phyloP scores from a whole-genome alignment of 2,797 vertebrate species.

The Sebastes hubbsi region DNA sequence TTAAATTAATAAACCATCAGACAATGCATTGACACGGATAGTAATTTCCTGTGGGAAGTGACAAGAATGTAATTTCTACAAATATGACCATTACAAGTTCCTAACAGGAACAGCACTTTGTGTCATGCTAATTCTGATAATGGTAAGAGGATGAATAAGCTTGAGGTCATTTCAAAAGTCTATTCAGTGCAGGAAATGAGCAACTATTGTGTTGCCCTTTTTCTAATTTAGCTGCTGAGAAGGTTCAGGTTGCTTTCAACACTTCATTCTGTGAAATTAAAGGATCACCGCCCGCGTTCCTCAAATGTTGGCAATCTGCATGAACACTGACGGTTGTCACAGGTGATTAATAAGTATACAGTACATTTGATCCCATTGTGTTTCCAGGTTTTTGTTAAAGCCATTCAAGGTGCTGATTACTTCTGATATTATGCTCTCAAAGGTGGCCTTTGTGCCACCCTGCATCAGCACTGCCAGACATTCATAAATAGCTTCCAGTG shows the following conservation, averaged over 20 bases:
- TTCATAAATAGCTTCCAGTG: constrained; percentile 86
- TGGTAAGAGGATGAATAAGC: constrained; percentile 33
- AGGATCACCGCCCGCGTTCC: constrained; percentile 45
- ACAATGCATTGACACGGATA: background rate
- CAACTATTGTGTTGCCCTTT: constrained; percentile 54
- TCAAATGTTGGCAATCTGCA: constrained; percentile 48
- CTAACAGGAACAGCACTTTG: constrained; percentile 8
- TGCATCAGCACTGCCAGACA: constrained; percentile 79
- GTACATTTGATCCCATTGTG: constrained; percentile 49
- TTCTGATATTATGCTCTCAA: constrained; percentile 77
- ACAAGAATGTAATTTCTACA: constrained; percentile 17
- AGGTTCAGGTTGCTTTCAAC: constrained; percentile 78
- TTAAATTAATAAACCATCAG: constrained; percentile 5
- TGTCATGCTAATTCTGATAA: constrained; percentile 46
- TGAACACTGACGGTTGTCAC: constrained; percentile 53
- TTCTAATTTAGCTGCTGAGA: constrained; percentile 63
- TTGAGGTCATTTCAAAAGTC: constrained; percentile 56
- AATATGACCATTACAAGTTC: constrained; percentile 13
- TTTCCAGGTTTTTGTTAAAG: constrained; percentile 84
- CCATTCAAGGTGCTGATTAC: constrained; percentile 82
- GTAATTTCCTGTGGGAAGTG: constrained; percentile 25
- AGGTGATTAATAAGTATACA: constrained; percentile 62
- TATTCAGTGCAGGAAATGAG: constrained; percentile 74
- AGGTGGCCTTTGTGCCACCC: constrained; percentile 88
- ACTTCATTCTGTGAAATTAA: constrained; percentile 58